Percentiles rank a stretch among this genome's conserved stretches.
Evolutionary conservation across 2,797 vertebrate species (phyloP).

Genomic region (Pangasius macronema): DNA sequence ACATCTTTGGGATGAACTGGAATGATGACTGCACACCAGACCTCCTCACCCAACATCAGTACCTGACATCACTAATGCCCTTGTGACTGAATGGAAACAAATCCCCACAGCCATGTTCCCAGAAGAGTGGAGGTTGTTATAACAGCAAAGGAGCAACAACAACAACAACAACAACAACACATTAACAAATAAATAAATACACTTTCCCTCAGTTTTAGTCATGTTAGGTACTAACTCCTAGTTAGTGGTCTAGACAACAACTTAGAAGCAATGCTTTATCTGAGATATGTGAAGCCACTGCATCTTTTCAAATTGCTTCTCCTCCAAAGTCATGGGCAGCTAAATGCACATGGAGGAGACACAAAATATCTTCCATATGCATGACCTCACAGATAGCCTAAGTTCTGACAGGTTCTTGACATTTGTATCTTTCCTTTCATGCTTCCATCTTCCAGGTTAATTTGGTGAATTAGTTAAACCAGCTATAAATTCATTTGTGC

Average conservation of each 20-base stretch:
- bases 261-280: neutral
- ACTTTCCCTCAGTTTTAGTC: no score
- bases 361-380: neutral
- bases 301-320: neutral
- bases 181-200: no score
- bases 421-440: neutral
- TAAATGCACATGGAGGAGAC: neutral
- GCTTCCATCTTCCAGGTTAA: neutral
- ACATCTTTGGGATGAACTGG: neutral
- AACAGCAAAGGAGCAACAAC: neutral
- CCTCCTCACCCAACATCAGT: neutral
- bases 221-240: no score
- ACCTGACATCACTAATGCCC: neutral
- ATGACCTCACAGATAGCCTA: neutral
- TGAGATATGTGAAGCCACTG: neutral
- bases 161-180: no score
- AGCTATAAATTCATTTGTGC: no score
- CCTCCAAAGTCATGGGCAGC: neutral
- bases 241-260: neutral
- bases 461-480: neutral
- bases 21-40: neutral
- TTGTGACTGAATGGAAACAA: no score
- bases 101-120: no score
- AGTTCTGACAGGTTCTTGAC: neutral
- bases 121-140: neutral